Evolutionary conservation across 2,797 vertebrate genomes (phyloP).

Genomic region (Ibycter americanus): DNA sequence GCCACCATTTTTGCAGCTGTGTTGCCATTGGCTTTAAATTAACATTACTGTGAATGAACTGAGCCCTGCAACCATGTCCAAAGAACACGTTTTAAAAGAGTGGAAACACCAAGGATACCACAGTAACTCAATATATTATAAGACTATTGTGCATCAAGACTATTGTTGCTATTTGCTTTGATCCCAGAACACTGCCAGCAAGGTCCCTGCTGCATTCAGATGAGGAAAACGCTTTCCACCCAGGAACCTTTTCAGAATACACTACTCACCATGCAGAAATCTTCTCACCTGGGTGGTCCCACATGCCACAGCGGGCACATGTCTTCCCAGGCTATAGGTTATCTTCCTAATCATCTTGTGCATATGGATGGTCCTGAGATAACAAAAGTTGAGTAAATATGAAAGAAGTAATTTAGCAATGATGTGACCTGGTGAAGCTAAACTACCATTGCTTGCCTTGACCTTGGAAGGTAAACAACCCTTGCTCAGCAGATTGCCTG

Average conservation of each 20-base stretch:
- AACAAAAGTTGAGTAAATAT: neutral
- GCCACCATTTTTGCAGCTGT: neutral
- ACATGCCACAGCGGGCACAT: neutral
- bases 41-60: neutral
- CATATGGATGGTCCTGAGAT: neutral
- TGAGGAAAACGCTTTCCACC: neutral
- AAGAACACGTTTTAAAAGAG: neutral
- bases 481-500: neutral
- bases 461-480: neutral
- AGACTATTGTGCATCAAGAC: neutral
- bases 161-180: neutral
- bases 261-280: conserved; percentile 64
- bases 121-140: neutral
- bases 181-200: neutral
- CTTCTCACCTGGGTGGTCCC: conserved; percentile 43
- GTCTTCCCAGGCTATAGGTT: neutral
- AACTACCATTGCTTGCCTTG: neutral
- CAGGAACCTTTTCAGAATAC: neutral
- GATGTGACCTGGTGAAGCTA: neutral
- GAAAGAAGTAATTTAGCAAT: neutral
- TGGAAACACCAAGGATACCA: neutral
- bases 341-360: conserved; percentile 40
- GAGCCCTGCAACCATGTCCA: neutral
- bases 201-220: neutral
- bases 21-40: neutral